Base-by-base conservation (phyloP, 2,113 vertebrate genomes). In the Cyanoliseus patagonus region DNA sequence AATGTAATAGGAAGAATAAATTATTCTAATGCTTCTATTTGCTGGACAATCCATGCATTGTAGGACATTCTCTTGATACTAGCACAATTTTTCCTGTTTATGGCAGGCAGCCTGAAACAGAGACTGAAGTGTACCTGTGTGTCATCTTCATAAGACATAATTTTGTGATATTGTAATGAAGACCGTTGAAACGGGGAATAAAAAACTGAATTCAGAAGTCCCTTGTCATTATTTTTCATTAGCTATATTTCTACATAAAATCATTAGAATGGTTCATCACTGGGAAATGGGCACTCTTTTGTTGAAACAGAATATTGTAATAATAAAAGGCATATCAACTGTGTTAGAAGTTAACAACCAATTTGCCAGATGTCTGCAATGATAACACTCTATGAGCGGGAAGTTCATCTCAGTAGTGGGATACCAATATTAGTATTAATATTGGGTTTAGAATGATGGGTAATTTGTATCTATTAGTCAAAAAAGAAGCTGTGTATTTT, bases 281-380 rank as follows among this genome's bases (percentile, higher is more conserved):
- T 94, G 49, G 76, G 83, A 96, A 96, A 96, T 84, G 55, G 61
- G 46, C 46, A 73, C 33, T 87, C 78, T 94, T 95, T 85, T 91
- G 46, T 91, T 95, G 64, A 57, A 96, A 92, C 30, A 87, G 91
- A 96, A 88, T 88, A 92, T 84, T 89, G 79, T 75, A 88, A 90
- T 95, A 97, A 95, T 96, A 96, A 97, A 97, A 97, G 70, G 63
- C 90, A 84, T 93, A 97, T 95, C 64, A 94, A 20, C 84, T 95
- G 52, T 94, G 67, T 95, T 93, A 97, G 95, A 97, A 97, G 95
- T 97, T 97, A 98, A 96, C 93, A 96, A 94, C 91, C 91, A 97
- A 97, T 97, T 97, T 98, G 92, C 92, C 94, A 97, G 88, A 97
- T 97, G 75, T 82, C 86, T 97, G 62, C 81, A 96, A 72, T 73